Evolutionary conservation across 2,797 vertebrate genomes (phyloP), one percentile per base, ranked within the genome.

Genomic region (Peromyscus aztecus): DNA sequence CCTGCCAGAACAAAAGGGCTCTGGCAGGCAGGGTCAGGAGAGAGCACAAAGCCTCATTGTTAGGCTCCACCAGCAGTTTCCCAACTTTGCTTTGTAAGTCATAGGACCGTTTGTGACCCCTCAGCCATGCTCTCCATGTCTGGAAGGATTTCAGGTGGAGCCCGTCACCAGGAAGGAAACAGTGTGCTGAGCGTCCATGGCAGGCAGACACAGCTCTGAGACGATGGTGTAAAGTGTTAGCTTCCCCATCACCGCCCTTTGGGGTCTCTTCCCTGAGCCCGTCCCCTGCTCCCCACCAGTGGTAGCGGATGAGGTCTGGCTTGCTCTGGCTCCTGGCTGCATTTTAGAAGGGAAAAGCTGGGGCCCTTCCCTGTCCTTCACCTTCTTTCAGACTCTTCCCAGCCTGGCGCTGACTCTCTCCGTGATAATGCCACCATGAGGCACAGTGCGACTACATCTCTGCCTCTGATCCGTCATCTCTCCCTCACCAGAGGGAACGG

Each of bases 31-130:
- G 89, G 95, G 97, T 95, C 95, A 78, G 89, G 89, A 55, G 0
- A 40, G 21, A 87, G 76, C 96, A 98, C 97, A 98, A 98, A 97
- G 97, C 94, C 78, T 92, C 96, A 96, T 97, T 98, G 97, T 98
- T 61, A 86, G 71, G 65, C 89, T 81, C 83, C 24, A 81, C 95
- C 88, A 84, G 97, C 43, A 71, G 91, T 93, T 97, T 97, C 88
- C 94, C 94, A 91, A 96, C 95, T 95, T 97, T 94, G 90, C 90
- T 97, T 97, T 96, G 85, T 92, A 94, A 97, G 97, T 67, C 91
- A 82, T 13, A 24, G 92, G 95, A 73, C 95, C 7, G 19, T 96
- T 90, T 94, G 82, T 76, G 96, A 95, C 75, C 86, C 80, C 82
- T 96, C 90, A 91, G 94, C 95, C 86, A 40, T 71, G 96, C 86